Percentiles rank a stretch among this genome's conserved stretches.
phyloP scores from a whole-genome alignment of 2,888 invertebrate species.

The Pharmacophagus antenor region DNA sequence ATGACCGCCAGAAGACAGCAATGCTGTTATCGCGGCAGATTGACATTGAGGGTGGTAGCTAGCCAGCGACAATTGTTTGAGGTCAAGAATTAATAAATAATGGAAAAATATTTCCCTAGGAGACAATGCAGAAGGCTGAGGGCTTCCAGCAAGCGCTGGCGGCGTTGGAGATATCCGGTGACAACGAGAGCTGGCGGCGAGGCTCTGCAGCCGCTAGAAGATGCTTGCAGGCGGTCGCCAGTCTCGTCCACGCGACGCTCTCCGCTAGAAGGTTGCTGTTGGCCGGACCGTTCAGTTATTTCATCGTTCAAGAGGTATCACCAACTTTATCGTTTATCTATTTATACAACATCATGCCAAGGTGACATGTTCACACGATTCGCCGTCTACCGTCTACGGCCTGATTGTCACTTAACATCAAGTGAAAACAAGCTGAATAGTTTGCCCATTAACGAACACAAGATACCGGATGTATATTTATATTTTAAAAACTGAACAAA shows the following conservation, averaged over 20 bases:
- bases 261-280: slow-evolving; percentile 90
- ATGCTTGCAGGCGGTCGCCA: slow-evolving; percentile 37
- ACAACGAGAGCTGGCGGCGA: slow-evolving; percentile 79
- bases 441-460: too few relatives aligned
- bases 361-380: too few relatives aligned
- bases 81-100: neutral
- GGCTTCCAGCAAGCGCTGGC: slow-evolving; percentile 68
- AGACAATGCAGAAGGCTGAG: slow-evolving; percentile 52
- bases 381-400: too few relatives aligned
- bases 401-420: too few relatives aligned
- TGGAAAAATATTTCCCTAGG: slow-evolving; percentile 42
- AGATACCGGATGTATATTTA: too few relatives aligned
- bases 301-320: slow-evolving; percentile 89
- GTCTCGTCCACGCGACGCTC: slow-evolving; percentile 88
- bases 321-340: too few relatives aligned
- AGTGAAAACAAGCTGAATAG: too few relatives aligned
- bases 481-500: too few relatives aligned
- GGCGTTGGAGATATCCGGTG: slow-evolving; percentile 56
- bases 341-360: too few relatives aligned
- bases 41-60: neutral
- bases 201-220: slow-evolving; percentile 80
- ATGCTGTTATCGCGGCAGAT: neutral
- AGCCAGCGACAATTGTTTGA: neutral
- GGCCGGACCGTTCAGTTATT: slow-evolving; percentile 94
- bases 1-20: too few relatives aligned